Percentiles rank a stretch among this genome's conserved stretches.
Evolutionary conservation across 2,888 invertebrate species (phyloP).

Genomic region (Drosophila limbata): DNA sequence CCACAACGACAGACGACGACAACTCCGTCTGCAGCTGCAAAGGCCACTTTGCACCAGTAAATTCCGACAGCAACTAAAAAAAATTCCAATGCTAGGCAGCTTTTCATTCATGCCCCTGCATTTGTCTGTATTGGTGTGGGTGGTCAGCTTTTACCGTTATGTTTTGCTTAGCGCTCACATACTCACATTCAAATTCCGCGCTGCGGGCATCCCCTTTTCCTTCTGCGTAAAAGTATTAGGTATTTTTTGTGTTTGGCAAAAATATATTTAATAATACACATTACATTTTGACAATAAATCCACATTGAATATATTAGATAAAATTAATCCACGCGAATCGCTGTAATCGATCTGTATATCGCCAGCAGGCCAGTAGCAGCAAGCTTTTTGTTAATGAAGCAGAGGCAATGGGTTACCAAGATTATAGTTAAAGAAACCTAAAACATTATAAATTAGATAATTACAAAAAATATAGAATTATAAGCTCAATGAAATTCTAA

Average conservation of each 20-base stretch:
- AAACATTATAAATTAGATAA: too few species aligned
- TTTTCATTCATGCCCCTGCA: conserved; percentile 70
- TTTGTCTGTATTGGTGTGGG: conserved; percentile 28
- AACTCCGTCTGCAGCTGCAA: conserved; percentile 49
- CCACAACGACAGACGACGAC: conserved; percentile 32
- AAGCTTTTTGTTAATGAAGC: conserved; percentile 30
- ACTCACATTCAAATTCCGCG: conserved; percentile 44
- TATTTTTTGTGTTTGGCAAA: conserved; percentile 9
- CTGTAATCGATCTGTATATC: conserved; percentile 13
- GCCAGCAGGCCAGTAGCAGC: not conserved
- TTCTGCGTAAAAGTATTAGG: not conserved
- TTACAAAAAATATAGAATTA: too few species aligned
- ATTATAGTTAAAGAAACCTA: too few species aligned
- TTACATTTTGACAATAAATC: conserved; percentile 45
- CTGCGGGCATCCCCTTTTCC: not conserved
- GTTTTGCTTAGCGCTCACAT: not conserved
- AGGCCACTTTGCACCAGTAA: conserved; percentile 72
- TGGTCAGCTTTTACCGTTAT: conserved; percentile 50
- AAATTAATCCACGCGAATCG: conserved; percentile 4
- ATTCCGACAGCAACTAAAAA: conserved; percentile 70
- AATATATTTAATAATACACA: conserved; percentile 10
- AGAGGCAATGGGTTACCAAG: too few species aligned
- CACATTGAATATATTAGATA: conserved; percentile 5
- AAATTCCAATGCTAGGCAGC: conserved; percentile 44
- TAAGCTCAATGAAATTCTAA: too few species aligned